These are phyloP conservation scores for Pelvicachromis taeniatus DNA, from an alignment of 2,113 vertebrate species.

Conservation along the genomic window DNA sequence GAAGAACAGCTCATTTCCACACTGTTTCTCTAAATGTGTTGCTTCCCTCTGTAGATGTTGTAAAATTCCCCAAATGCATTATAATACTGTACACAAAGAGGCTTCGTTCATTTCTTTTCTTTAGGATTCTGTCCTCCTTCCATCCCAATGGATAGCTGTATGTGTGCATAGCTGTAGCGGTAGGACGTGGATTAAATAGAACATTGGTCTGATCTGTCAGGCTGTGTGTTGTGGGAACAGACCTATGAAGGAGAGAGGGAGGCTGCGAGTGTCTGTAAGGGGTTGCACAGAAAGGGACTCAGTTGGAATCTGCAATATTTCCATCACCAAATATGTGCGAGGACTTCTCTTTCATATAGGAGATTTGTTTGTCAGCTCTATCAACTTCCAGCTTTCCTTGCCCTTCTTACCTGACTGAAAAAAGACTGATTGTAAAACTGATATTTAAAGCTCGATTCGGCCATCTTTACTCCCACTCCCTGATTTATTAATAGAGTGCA, in stretches of 20 bases:
- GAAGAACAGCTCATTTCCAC: not conserved
- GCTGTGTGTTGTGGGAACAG: not conserved
- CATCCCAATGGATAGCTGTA: not conserved
- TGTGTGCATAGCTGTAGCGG: not conserved
- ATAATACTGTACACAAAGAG: not conserved
- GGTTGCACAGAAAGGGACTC: not conserved
- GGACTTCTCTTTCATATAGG: not conserved
- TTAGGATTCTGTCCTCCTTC: not conserved
- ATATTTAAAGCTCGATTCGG: not conserved
- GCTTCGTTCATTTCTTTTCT: not conserved
- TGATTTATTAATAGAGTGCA: not conserved
- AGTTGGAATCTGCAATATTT: not conserved
- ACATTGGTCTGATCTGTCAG: conserved; percentile 11
- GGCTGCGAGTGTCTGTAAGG: not conserved
- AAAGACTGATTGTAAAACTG: not conserved
- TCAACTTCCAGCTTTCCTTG: not conserved
- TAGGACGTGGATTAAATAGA: conserved; percentile 25
- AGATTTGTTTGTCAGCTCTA: not conserved
- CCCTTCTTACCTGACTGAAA: not conserved
- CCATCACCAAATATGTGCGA: not conserved
- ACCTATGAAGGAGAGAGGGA: not conserved
- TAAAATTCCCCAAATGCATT: not conserved
- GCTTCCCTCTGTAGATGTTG: not conserved
- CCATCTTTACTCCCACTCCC: not conserved
- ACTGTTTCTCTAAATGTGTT: not conserved